Base-by-base conservation (phyloP, 1,140 invertebrate genomes). In the Carposina sasakii region DNA sequence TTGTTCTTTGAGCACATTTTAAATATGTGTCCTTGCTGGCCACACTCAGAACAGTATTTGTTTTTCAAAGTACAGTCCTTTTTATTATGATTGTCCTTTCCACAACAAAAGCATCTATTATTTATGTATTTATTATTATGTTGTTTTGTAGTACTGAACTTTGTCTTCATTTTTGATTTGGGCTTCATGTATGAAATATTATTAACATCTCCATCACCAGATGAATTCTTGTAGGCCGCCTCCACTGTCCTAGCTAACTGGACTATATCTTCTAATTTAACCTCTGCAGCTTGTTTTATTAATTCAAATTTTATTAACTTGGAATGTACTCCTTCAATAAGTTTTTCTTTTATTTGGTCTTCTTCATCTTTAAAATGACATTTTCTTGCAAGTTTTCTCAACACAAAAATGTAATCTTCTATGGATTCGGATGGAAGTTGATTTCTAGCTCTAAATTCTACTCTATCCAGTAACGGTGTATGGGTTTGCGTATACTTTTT, bases 31-130 rank as follows among this genome's bases (percentile, higher is more conserved):
- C 53, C 53, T 30, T 49, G 46, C 31, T 45, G 33, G 16, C 53
- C 53, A 50, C 53, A 50, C 24, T 55, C 47, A 1, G 33, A 45
- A 17, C 53, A 55, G 41, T 20, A 55, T 36, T 55, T 55, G 5
- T 34, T 34, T 10, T 8, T 9, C 15, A 55, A 36, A 1, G 13
- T 30, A 21, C 52, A 54, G 3, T 48, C 17, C 1, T 17, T 12
- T 31, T 54, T 54, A 1, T 31, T 10, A 33, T 48, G 52, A 21
- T 52, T 52, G 10, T 33, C 16, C 12, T 33, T 36, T 9, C 50
- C 50, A 45, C 42, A 52, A 16, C 50, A 52, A 21, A 21, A 39
- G 22, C 36, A 39, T 20, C 5, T 37, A 8, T 34, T 5, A 4
- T 39, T 39, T n/a, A n/a, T n/a, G n/a, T n/a, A n/a, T n/a, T n/a